phyloP scores from a whole-genome alignment of 30 jellyfish, hydroid and myxozoan species.

The Aurelia sp. region DNA sequence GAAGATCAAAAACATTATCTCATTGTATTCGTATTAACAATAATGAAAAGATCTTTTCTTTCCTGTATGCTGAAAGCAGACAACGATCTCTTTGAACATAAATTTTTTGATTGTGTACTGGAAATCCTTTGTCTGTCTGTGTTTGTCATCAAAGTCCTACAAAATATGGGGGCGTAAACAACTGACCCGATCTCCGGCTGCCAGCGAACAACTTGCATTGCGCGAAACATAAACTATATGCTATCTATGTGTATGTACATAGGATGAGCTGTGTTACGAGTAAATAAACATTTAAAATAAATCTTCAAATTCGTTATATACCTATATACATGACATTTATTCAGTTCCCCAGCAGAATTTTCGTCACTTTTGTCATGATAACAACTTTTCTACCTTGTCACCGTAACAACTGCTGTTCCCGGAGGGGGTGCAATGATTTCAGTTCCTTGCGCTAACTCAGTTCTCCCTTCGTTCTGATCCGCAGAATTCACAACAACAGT shows the following conservation, averaged over 20 bases:
- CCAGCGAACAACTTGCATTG: background rate
- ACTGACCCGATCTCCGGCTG: no score
- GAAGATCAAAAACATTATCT: conserved; percentile 2
- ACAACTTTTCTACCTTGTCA: background rate
- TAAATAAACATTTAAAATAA: background rate
- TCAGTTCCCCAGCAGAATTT: background rate
- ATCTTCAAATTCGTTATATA: conserved; percentile 32
- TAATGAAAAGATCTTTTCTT: conserved; percentile 2
- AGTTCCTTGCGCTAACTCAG: conserved; percentile 36
- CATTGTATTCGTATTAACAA: conserved; percentile 14
- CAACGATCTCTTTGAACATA: no score
- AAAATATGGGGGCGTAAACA: no score
- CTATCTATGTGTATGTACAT: background rate
- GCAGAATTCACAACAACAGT: conserved; percentile 2
- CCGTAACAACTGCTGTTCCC: background rate
- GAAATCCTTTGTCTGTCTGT: no score
- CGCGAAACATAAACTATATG: background rate
- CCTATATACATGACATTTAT: conserved; percentile 25
- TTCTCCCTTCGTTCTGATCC: conserved; percentile 29
- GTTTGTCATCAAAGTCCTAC: no score
- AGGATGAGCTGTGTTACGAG: background rate
- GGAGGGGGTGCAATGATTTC: conserved; percentile 22
- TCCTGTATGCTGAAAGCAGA: background rate
- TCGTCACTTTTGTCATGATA: background rate
- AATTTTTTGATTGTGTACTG: no score